Percentiles rank a stretch among this genome's conserved stretches.
These are phyloP conservation scores for Gymnobelideus leadbeateri DNA, from an alignment of 2,113 vertebrate genomes.

Conservation along the genomic window DNA sequence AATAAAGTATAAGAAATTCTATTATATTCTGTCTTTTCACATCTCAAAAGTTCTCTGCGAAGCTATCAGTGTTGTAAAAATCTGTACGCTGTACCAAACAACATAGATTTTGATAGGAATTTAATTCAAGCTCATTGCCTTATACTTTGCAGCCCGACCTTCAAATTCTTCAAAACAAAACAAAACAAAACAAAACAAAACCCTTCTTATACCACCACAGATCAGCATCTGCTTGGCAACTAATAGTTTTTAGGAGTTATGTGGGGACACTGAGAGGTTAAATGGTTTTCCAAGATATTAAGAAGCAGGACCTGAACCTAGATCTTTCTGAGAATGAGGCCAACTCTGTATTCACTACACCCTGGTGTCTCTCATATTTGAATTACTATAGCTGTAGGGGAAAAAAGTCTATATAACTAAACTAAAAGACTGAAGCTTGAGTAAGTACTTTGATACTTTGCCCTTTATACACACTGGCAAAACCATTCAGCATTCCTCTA, in stretches of 20 bases:
- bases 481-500: slow-evolving; percentile 61
- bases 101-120: slow-evolving; percentile 1
- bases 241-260: background rate
- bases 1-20: background rate
- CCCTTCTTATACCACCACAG: background rate
- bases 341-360: background rate
- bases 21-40: slow-evolving; percentile 16
- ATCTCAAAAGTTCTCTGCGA: slow-evolving; percentile 12
- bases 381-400: background rate
- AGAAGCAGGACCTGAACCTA: background rate
- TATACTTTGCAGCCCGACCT: background rate
- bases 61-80: slow-evolving; percentile 38
- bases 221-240: background rate
- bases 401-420: background rate
- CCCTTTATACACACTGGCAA: slow-evolving; percentile 29
- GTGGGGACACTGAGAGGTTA: background rate
- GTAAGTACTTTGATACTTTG: background rate
- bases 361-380: background rate
- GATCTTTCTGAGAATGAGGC: background rate
- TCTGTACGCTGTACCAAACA: slow-evolving; percentile 49
- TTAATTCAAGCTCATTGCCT: background rate
- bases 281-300: background rate
- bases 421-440: background rate
- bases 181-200: background rate
- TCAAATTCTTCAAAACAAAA: background rate